Evolutionary conservation across 2,888 invertebrate species (phyloP).

Genomic region (Lagria hirta): DNA sequence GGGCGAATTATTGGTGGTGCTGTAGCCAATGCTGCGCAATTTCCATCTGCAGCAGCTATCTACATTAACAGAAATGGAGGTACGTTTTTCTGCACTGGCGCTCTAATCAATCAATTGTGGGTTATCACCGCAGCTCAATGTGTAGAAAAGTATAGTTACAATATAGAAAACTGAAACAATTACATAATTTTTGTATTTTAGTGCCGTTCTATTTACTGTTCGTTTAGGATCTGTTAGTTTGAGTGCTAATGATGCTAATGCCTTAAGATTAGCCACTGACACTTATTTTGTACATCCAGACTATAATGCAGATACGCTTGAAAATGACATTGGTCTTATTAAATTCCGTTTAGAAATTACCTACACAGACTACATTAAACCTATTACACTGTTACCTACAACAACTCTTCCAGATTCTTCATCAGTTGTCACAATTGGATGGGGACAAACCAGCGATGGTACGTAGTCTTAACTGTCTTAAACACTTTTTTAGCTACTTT

Average conservation of each 20-base stretch:
- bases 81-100: conserved; percentile 34
- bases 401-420: neutral
- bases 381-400: neutral
- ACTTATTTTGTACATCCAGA: conserved; percentile 11
- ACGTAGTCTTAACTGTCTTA: conserved; percentile 3
- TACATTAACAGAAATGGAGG: conserved; percentile 6
- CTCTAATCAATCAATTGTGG: conserved; percentile 33
- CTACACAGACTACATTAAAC: conserved; percentile 6
- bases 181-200: conserved; percentile 1
- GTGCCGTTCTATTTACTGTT: conserved; percentile 5
- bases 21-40: conserved; percentile 36
- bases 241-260: conserved; percentile 6
- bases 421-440: conserved; percentile 2
- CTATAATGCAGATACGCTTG: conserved; percentile 6
- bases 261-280: conserved; percentile 5
- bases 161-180: neutral
- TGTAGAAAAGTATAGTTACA: conserved; percentile 12
- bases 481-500: neutral
- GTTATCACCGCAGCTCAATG: conserved; percentile 40
- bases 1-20: conserved; percentile 36
- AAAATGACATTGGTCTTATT: conserved; percentile 12
- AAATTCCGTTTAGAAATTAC: conserved; percentile 4
- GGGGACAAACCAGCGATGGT: conserved; percentile 15
- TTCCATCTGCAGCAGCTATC: conserved; percentile 40
- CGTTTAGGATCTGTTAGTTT: conserved; percentile 9